Evolutionary conservation across 2,888 invertebrate genomes (phyloP), one percentile per base, ranked within the genome.

Genomic region (Plusia festucae): DNA sequence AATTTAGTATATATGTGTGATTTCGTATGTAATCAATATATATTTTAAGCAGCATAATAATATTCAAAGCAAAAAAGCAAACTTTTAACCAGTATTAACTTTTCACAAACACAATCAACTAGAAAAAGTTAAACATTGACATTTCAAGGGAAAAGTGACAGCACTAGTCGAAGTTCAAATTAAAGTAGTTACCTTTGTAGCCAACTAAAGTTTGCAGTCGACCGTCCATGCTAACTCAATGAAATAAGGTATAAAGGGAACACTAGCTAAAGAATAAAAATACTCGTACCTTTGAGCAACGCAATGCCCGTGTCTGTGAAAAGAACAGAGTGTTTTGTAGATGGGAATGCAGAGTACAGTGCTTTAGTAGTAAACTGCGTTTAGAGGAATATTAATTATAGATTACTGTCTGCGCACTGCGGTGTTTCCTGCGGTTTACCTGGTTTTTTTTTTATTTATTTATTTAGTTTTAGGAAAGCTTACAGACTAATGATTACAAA

Each of bases 151-250:
- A 64, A 66, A 68, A 72, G 68, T 70, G 59, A 60, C 67, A 51
- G 40, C 58, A 22, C 64, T 52, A 65, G 73, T 56, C 32, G 34
- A 73, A 81, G 70, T 82, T 77, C 30, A 75, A 80, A 81, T 81
- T 71, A 81, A 82, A 80, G 66, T 78, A 80, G 81, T 81, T 82
- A 82, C 76, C 68, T 80, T 68, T 79, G 77, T 72, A 52, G 46
- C 60, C 40, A 49, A 55, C 61, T 53, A 56, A 73, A 78, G 67
- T 78, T 78, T 53, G 51, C 27, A 55, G 60, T 67, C 62, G 66
- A 61, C 65, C 9, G 64, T 55, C 40, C 53, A 54, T 32, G 32
- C 62, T 73, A 77, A 79, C 78, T 77, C 62, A 60, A 65, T 73
- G 66, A 80, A 77, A 64, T 73, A 79, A 53, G 80, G 73, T 71